phyloP scores from a whole-genome alignment of 2,888 invertebrate species.

The Xanthorhoe spadicearia region DNA sequence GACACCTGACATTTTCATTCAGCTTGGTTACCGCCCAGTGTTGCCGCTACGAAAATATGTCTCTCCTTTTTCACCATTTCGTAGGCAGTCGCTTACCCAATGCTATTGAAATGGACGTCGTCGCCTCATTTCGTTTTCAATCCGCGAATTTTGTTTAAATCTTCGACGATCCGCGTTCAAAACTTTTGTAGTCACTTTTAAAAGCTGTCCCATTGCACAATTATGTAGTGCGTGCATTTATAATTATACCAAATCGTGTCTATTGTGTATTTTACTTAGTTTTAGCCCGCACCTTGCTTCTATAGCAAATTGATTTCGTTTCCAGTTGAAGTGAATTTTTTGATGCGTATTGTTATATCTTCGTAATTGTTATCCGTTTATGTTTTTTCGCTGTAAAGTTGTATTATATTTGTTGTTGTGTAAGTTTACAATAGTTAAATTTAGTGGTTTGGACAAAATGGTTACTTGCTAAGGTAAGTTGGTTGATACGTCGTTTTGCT shows the following conservation, averaged over 20 bases:
- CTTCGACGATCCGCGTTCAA: conserved; percentile 77
- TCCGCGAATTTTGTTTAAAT: conserved; percentile 82
- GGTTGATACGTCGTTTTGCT: conserved; percentile 33
- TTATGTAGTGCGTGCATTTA: conserved; percentile 75
- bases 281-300: conserved; percentile 55
- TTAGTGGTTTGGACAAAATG: conserved; percentile 46
- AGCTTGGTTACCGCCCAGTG: conserved; percentile 52
- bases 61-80: conserved; percentile 72
- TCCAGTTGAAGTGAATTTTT: conserved; percentile 41
- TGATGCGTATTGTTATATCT: conserved; percentile 46
- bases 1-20: conserved; percentile 35
- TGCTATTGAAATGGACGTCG: conserved; percentile 81
- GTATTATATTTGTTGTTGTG: conserved; percentile 60
- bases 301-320: conserved; percentile 47
- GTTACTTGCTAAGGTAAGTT: conserved; percentile 48
- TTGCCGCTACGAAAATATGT: conserved; percentile 74
- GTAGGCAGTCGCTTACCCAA: conserved; percentile 79
- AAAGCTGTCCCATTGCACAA: conserved; percentile 66
- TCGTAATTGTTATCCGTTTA: conserved; percentile 50
- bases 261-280: conserved; percentile 63
- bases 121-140: conserved; percentile 59
- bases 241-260: conserved; percentile 64
- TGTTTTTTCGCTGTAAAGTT: conserved; percentile 50
- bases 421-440: conserved; percentile 54
- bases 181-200: conserved; percentile 82